These are phyloP conservation scores for Oncorhynchus gorbuscha DNA, from an alignment of 2,113 vertebrate species.

Conservation along the genomic window DNA sequence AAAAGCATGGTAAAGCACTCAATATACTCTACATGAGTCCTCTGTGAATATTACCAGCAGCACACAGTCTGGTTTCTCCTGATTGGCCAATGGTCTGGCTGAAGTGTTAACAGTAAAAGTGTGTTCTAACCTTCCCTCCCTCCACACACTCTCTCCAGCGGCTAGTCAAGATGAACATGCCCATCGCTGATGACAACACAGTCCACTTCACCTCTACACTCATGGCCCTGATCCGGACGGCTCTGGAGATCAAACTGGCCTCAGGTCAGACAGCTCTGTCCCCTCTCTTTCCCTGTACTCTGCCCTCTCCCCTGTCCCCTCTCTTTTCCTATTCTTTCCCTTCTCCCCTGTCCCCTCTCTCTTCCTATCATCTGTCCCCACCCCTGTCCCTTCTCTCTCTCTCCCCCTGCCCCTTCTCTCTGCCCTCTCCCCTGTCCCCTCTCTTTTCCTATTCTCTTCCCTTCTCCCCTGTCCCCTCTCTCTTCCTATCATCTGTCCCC, in stretches of 20 bases:
- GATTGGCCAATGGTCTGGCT: conserved; percentile 18
- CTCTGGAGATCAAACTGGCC: conserved; percentile 90
- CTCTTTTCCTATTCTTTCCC: no score
- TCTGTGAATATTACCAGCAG: conserved; percentile 33
- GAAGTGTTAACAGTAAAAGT: conserved; percentile 7
- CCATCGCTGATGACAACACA: conserved; percentile 85
- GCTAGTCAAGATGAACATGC: conserved; percentile 96
- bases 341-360: not conserved
- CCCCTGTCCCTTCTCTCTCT: no score
- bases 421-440: not conserved
- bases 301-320: no score
- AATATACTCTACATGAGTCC: not conserved
- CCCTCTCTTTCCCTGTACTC: not conserved
- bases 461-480: not conserved
- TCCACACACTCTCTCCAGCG: conserved; percentile 71
- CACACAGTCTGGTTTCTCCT: conserved; percentile 69
- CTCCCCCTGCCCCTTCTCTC: no score
- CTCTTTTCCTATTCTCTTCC: no score
- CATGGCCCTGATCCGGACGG: conserved; percentile 92
- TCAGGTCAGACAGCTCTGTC: conserved; percentile 75
- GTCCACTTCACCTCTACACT: conserved; percentile 93
- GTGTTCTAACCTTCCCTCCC: conserved; percentile 20
- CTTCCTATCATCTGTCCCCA: not conserved
- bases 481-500: no score
- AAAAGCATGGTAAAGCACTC: no score